These are phyloP conservation scores for Octodonta nipae DNA, from an alignment of 2,888 invertebrate species.

Conservation along the genomic window DNA sequence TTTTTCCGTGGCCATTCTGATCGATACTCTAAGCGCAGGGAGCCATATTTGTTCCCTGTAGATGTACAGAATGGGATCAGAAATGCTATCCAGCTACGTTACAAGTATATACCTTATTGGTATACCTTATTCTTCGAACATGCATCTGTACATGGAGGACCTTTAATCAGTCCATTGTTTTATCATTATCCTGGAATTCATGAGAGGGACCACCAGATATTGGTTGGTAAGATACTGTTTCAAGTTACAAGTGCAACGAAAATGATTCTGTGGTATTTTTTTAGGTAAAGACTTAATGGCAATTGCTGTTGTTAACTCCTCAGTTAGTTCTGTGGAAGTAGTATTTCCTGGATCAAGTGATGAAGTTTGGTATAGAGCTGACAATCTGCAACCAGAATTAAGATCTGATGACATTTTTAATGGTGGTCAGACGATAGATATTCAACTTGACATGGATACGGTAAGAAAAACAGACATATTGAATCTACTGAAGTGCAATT, in stretches of 20 bases:
- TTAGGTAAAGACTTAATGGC: conserved; percentile 4
- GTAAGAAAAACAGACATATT: too few species aligned
- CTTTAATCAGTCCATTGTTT: conserved; percentile 5
- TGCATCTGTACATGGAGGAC: background rate
- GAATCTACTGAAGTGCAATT: too few species aligned
- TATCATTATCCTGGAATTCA: conserved; percentile 2
- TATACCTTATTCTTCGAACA: conserved; percentile 84
- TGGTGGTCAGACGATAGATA: too few species aligned
- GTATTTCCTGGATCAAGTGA: conserved; percentile 1
- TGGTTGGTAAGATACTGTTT: conserved; percentile 3
- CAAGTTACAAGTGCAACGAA: background rate
- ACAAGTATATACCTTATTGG: conserved; percentile 78
- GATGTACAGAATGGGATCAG: conserved; percentile 49
- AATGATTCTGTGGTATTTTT: background rate
- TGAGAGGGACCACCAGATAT: conserved; percentile 2
- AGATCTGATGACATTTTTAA: too few species aligned
- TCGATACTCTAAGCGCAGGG: conserved; percentile 82
- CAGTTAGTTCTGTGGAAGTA: background rate
- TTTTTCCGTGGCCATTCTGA: conserved; percentile 93
- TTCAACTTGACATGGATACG: too few species aligned
- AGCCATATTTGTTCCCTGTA: conserved; percentile 83
- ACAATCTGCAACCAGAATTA: too few species aligned
- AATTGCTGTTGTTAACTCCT: background rate
- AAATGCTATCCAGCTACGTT: conserved; percentile 55
- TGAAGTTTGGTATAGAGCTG: conserved; percentile 3